Evolutionary conservation across 2,113 vertebrate species (phyloP).

Genomic region (Nerophis lumbriciformis): DNA sequence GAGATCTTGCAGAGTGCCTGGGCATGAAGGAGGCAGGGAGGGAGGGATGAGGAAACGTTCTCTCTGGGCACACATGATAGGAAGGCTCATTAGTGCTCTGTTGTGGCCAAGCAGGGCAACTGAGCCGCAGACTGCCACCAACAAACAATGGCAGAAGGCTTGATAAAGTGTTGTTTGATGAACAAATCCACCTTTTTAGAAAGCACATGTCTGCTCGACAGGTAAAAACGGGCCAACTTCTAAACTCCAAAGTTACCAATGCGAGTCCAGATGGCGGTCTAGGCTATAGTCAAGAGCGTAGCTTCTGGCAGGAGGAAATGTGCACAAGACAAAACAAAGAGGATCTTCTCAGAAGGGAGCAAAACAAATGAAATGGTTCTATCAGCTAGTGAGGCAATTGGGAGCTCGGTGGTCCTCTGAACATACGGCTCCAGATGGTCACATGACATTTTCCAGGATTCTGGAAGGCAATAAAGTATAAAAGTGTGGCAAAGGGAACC

Average conservation of each 20-base stretch:
- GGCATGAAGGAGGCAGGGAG: conserved; percentile 32
- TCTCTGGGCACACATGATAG: conserved; percentile 48
- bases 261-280: conserved; percentile 52
- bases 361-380: conserved; percentile 45
- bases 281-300: conserved; percentile 18
- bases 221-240: conserved; percentile 33
- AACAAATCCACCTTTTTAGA: conserved; percentile 33
- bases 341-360: conserved; percentile 28
- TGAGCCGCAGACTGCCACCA: conserved; percentile 40
- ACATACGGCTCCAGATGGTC: conserved; percentile 26
- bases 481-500: conserved; percentile 10
- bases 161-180: conserved; percentile 27
- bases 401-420: conserved; percentile 17
- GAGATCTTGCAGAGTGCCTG: conserved; percentile 35
- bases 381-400: conserved; percentile 23
- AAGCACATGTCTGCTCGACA: conserved; percentile 56
- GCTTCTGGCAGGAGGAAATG: conserved; percentile 21
- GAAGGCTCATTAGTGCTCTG: conserved; percentile 62
- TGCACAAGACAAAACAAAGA: conserved; percentile 35
- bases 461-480: conserved; percentile 19
- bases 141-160: conserved; percentile 31
- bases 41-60: conserved; percentile 9
- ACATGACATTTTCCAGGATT: conserved; percentile 49
- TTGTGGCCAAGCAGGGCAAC: conserved; percentile 47
- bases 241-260: conserved; percentile 33